A percentile compares a stretch with the other conserved stretches of the same genome.
Conservation (phyloP, 2,888 invertebrate species). For the Orchesella flavescens region DNA sequence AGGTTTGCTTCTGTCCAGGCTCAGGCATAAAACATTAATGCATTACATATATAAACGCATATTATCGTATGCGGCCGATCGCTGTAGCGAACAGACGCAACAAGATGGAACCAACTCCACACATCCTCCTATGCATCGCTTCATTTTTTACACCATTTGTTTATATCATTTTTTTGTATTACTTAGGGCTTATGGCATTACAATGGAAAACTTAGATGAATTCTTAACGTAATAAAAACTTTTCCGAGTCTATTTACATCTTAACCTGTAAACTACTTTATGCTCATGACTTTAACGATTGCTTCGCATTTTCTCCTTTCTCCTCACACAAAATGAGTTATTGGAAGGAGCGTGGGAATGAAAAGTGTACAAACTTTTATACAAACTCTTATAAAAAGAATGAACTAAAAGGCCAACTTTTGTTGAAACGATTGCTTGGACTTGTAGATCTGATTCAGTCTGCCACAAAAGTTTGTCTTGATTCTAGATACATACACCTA, state of each 20-base stretch:
- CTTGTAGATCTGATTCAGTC: neutral
- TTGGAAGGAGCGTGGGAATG: conserved; percentile 69
- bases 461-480: too few species aligned
- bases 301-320: too few species aligned
- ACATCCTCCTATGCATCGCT: conserved; percentile 20
- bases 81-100: too few species aligned
- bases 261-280: too few species aligned
- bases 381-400: neutral
- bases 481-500: too few species aligned
- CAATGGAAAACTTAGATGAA: neutral
- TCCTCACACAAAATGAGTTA: conserved; percentile 39
- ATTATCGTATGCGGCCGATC: neutral
- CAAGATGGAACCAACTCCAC: neutral
- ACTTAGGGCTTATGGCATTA: neutral
- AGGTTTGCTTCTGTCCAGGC: conserved; percentile 1
- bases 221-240: too few species aligned
- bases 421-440: neutral
- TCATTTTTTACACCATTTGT: neutral
- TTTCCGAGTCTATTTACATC: too few species aligned
- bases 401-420: too few species aligned
- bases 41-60: neutral
- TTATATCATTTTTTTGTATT: neutral
- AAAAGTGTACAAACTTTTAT: conserved; percentile 63
- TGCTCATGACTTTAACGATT: too few species aligned
- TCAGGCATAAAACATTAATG: neutral